phyloP scores from a whole-genome alignment of 2,797 vertebrate species.

The Phataginus tetradactyla region DNA sequence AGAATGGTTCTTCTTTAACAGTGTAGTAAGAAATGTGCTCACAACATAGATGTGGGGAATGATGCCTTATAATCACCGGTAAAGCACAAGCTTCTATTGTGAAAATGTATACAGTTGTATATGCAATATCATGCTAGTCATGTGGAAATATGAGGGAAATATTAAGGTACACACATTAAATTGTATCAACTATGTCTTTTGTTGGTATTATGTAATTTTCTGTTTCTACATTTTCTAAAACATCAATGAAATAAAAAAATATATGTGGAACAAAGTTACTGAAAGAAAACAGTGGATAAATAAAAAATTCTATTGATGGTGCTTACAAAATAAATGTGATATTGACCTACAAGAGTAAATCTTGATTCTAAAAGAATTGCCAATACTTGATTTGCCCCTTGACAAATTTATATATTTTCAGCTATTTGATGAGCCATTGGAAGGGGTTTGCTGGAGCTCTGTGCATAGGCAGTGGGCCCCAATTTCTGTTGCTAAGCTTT shows the following conservation, averaged over 20 bases:
- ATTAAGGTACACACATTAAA: neutral
- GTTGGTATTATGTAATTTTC: neutral
- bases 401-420: neutral
- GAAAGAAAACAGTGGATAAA: neutral
- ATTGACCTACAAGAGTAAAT: too few relatives aligned
- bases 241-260: neutral
- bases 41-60: too few relatives aligned
- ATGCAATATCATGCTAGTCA: rapidly evolving
- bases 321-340: neutral
- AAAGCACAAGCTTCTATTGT: neutral
- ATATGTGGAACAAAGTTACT: neutral
- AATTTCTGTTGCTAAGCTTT: neutral
- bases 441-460: neutral
- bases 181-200: neutral
- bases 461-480: neutral
- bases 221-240: neutral
- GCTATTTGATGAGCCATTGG: neutral
- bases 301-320: neutral
- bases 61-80: too few relatives aligned
- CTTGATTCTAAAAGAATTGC: neutral
- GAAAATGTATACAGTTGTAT: neutral
- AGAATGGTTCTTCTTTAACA: neutral
- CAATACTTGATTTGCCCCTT: neutral
- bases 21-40: neutral
- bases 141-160: neutral